Base-by-base conservation (phyloP, 2,888 invertebrate species). In the Synanthedon andrenaeformis region DNA sequence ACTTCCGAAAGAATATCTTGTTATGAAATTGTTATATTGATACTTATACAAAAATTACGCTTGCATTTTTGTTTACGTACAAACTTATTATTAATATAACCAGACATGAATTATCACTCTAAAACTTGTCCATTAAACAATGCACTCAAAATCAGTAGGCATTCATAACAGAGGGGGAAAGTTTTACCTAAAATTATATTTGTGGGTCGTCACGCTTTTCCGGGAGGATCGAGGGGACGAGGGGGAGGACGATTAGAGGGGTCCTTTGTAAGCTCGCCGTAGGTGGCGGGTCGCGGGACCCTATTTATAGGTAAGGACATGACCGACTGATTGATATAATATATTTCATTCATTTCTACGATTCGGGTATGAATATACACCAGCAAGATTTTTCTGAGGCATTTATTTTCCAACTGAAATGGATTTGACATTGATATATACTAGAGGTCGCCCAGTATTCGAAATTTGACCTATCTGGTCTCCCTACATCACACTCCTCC, bases 121-220 rank as follows among this genome's bases (percentile, higher is more conserved):
- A 13, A 35, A 35, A 45, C 45, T 45, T 45, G 13, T 45, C n/a
- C 45, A 45, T 45, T 45, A 45, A 45, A 45, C 72, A 76, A 74
- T 80, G 79, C 79, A 76, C 71, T 74, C 70, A 69, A 76, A 75
- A 79, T 77, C 73, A 67, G 71, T 70, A 73, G 76, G 72, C 74
- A 76, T 72, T 70, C 70, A 72, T 73, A 79, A 71, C 67, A 74
- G 69, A 70, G 74, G 76, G 82, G 79, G 81, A 84, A 84, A 83
- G 79, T 84, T 84, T 83, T 78, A 80, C 82, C 81, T 82, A 84
- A 58, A 86, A 87, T 87, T 84, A 86, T 87, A 87, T 87, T 87
- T 87, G 86, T 85, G 85, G 87, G 86, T 84, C 88, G 87, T 88
- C 87, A 88, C 85, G 88, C 82, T 84, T 82, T 82, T 79, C 81